These are phyloP conservation scores for Callipepla squamata DNA, from an alignment of 2,113 vertebrate genomes.

Conservation along the genomic window DNA sequence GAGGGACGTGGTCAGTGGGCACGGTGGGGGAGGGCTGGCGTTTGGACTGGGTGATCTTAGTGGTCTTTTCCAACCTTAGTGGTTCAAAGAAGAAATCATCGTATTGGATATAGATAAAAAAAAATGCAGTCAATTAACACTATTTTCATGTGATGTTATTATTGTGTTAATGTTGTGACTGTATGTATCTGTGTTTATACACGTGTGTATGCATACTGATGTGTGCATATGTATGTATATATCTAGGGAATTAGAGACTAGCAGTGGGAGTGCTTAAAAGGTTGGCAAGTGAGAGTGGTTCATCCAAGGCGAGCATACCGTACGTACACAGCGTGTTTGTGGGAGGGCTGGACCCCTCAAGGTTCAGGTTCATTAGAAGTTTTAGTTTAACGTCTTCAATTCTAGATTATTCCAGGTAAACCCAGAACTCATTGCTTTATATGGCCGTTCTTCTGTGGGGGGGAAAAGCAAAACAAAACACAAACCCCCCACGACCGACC, in stretches of 20 bases:
- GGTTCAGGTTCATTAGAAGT: neutral
- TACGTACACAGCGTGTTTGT: neutral
- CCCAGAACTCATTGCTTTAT: neutral
- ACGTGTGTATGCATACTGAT: fast-evolving
- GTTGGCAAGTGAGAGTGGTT: neutral
- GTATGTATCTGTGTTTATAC: neutral
- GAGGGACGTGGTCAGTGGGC: too few relatives aligned
- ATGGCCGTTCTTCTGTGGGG: neutral
- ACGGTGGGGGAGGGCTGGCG: too few relatives aligned
- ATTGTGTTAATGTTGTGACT: neutral
- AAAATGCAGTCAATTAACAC: fast-evolving
- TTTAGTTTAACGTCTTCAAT: neutral
- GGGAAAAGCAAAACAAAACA: neutral
- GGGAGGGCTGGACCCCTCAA: neutral
- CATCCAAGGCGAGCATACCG: neutral
- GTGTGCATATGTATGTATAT: fast-evolving
- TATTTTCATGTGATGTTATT: neutral
- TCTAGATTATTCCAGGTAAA: neutral
- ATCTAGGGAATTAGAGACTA: neutral
- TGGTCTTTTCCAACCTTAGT: too few relatives aligned
- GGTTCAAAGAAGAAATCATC: neutral
- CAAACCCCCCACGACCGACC: neutral
- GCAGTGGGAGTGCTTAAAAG: neutral
- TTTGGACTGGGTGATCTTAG: too few relatives aligned
- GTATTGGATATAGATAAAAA: neutral